Conservation (phyloP, 2,888 invertebrate species). For the Rhimphoctona megacephalus region DNA sequence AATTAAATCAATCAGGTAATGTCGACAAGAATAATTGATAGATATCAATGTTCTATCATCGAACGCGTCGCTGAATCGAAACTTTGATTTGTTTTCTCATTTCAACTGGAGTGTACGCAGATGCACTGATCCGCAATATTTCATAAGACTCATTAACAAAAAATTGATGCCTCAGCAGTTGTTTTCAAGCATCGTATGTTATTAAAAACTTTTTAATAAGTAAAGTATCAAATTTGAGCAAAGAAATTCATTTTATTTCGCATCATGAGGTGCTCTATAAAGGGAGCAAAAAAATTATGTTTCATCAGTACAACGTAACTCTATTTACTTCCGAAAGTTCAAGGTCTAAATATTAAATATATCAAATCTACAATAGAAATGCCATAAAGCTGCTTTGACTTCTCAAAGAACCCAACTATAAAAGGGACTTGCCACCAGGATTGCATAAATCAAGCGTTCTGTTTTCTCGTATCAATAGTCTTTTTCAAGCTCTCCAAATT, state of each 20-base stretch:
- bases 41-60: conserved; percentile 2
- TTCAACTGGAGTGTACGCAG: background rate
- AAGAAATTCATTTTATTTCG: background rate
- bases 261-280: background rate
- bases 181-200: background rate
- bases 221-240: too few relatives aligned
- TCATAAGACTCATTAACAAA: too few relatives aligned
- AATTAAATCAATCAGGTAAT: conserved; percentile 18
- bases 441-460: background rate
- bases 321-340: background rate
- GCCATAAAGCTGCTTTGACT: background rate
- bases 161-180: background rate
- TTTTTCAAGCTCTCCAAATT: background rate
- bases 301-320: background rate
- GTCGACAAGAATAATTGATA: conserved; percentile 13
- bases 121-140: background rate
- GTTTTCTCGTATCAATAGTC: background rate
- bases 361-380: background rate
- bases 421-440: background rate
- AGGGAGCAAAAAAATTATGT: background rate
- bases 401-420: background rate
- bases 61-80: background rate
- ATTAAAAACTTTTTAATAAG: too few relatives aligned
- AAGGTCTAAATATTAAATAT: background rate
- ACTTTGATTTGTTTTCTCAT: background rate